These are phyloP conservation scores for Pristis pectinata DNA, from an alignment of 2,797 vertebrate genomes.

Conservation along the genomic window DNA sequence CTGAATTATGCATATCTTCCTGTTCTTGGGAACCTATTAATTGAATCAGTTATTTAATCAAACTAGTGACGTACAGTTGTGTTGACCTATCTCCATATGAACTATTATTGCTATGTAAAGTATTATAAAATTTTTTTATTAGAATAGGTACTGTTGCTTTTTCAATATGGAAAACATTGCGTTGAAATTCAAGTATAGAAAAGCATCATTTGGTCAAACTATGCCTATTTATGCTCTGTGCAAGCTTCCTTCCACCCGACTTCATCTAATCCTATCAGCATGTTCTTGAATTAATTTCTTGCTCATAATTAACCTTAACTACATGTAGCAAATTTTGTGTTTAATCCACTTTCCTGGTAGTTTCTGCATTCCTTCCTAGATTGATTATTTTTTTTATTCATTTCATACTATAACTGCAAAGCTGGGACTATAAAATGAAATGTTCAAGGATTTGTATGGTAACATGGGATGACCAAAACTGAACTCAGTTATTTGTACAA, in stretches of 20 bases:
- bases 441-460: neutral
- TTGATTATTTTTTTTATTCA: too few species aligned
- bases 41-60: neutral
- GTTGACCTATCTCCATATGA: neutral
- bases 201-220: neutral
- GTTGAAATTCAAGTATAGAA: neutral
- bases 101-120: neutral
- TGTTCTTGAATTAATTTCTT: too few species aligned
- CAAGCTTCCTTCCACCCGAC: neutral
- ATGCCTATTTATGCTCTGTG: neutral
- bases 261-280: too few species aligned
- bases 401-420: too few species aligned
- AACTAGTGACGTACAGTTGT: neutral
- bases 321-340: too few species aligned
- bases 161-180: neutral
- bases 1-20: neutral
- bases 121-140: neutral
- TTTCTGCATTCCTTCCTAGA: too few species aligned
- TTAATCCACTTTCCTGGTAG: too few species aligned
- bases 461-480: neutral
- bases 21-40: neutral
- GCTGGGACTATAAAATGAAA: neutral
- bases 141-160: neutral
- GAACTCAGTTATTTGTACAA: neutral
- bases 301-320: too few species aligned